phyloP scores from a whole-genome alignment of 1,140 invertebrate species.

The Cecropterus lyciades region DNA sequence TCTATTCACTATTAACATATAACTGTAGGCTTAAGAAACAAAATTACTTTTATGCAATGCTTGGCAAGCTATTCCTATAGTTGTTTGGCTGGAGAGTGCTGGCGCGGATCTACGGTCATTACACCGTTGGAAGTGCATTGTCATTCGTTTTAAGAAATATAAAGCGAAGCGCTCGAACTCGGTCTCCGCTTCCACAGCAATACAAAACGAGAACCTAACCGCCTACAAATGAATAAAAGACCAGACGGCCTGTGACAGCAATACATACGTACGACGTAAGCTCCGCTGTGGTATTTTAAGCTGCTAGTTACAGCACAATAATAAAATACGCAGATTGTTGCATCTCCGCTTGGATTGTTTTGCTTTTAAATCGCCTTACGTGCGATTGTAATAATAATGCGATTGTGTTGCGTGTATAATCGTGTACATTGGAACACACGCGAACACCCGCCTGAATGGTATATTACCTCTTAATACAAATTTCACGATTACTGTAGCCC shows the following conservation, averaged over 20 bases:
- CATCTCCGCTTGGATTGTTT: neutral
- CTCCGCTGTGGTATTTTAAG: slow-evolving; percentile 4
- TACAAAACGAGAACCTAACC: slow-evolving; percentile 26
- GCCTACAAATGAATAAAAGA: slow-evolving; percentile 25
- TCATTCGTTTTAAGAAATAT: slow-evolving; percentile 53
- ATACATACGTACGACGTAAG: slow-evolving; percentile 21
- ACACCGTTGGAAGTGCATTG: slow-evolving; percentile 55
- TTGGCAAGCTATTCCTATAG: slow-evolving; percentile 14
- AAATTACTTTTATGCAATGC: neutral
- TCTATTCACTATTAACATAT: too few species aligned
- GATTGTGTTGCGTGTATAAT: too few species aligned
- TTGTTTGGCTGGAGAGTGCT: neutral
- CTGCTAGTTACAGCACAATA: slow-evolving; percentile 16
- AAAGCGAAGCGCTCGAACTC: slow-evolving; percentile 40
- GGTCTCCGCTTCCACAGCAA: slow-evolving; percentile 7
- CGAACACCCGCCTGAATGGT: too few species aligned
- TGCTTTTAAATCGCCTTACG: neutral
- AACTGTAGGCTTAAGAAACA: too few species aligned
- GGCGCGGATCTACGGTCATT: slow-evolving; percentile 46
- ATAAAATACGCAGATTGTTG: slow-evolving; percentile 5
- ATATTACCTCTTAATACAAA: too few species aligned
- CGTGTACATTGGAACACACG: too few species aligned
- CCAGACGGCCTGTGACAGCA: slow-evolving; percentile 6
- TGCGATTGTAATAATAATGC: too few species aligned
- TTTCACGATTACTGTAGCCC: too few species aligned